Evolutionary conservation across 2,797 vertebrate species (phyloP).

Genomic region (Psittacula echo): DNA sequence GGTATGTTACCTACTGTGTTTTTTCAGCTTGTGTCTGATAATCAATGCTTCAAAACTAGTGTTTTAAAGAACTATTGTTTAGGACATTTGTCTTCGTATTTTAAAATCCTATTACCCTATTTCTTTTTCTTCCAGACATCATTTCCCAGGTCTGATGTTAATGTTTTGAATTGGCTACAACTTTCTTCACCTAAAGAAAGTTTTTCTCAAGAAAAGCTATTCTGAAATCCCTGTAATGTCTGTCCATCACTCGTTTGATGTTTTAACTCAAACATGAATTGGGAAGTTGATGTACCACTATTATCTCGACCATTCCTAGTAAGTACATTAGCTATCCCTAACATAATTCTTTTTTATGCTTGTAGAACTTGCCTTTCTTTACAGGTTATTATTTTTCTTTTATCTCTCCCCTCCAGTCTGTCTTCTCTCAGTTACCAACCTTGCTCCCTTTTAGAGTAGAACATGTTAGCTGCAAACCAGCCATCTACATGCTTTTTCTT

Average conservation of each 20-base stretch:
- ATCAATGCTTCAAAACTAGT: background rate
- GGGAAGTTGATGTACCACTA: background rate
- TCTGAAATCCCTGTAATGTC: background rate
- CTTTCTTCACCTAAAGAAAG: background rate
- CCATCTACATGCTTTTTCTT: constrained; percentile 4
- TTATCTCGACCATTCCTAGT: background rate
- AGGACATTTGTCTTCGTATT: background rate
- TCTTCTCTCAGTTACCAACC: background rate
- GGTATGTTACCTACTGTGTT: background rate
- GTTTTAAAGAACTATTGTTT: background rate
- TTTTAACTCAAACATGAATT: background rate
- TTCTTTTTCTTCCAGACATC: background rate
- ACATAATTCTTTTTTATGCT: background rate
- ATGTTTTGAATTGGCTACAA: background rate
- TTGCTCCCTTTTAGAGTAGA: background rate
- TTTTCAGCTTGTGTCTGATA: background rate
- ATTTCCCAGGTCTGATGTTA: background rate
- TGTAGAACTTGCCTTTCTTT: background rate
- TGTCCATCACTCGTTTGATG: background rate
- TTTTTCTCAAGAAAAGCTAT: background rate
- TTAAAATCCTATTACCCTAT: background rate
- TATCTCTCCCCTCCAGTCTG: background rate
- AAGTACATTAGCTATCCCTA: background rate
- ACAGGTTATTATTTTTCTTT: background rate
- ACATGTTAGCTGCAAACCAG: background rate